Evolutionary conservation across 2,797 vertebrate genomes (phyloP), one percentile per base, ranked within the genome.

Genomic region (Pseudocheirus occidentalis): DNA sequence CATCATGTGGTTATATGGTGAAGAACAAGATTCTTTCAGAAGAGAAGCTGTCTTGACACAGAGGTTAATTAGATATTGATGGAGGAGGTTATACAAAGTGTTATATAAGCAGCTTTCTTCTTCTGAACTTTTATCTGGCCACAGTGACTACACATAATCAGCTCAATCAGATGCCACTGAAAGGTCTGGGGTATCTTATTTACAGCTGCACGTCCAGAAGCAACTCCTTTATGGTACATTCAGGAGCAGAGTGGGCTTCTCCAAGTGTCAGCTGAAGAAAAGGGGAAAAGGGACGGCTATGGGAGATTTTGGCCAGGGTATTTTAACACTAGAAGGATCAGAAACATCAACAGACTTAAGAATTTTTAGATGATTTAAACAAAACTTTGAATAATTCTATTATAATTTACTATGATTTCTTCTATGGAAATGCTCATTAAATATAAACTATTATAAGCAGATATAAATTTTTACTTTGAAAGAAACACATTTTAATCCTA

Each of bases 21-120:
- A 7, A 59, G 58, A 73, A 53, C 1, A 40, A 59, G 46, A 89
- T 56, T 1, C 18, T 24, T 34, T 90, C 14, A 62, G 58, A 87
- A 53, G 31, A 91, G 93, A 24, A 90, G 62, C 34, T 95, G 58
- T 91, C 62, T 90, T 91, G 18, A 53, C 5, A 31, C 91, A 92
- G 93, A 81, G 24, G 87, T 28, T 81, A 40, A 81, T 52, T 34
- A 18, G 31, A 40, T 54, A 31, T 13, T 1, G 10, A 81, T 10
- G 66, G n/a, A 81, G 52, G 50, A 90, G 18, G 56, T 0, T 14
- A 46, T 89, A 56, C 92, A 73, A 55, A 58, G n/a, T 0, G 28
- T 24, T 53, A 40, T 28, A 28, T 11, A 21, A 54, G 29, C 24
- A 50, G 46, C n/a, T 90, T 28, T 9, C 0, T 1, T 13, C 18